Base-by-base conservation (phyloP, 2,113 vertebrate genomes). In the Hippocampus zosterae region DNA sequence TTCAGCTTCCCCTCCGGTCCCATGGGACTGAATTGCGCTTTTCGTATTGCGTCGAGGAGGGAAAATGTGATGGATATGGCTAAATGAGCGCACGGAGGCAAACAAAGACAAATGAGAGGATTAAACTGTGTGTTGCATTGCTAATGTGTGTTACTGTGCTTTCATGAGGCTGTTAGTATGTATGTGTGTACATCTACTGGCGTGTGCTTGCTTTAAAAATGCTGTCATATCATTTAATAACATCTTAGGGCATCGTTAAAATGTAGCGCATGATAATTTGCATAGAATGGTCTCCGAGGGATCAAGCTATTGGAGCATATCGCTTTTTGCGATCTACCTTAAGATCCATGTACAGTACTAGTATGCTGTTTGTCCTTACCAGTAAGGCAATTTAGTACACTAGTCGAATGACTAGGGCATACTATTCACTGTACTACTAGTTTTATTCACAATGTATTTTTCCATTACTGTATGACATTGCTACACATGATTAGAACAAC, bases 191-290 rank as follows among this genome's bases (percentile, higher is more conserved):
- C 16, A 46, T 71, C 50, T 29, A 23, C 44, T 40, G 25, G 12
- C 33, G 42, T 66, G 7, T 56, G 63, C 68, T 59, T 10, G 57
- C 76, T 11, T 48, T 66, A 64, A 76, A 80, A 82, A 75, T 68
- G 74, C 81, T 78, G 81, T 73, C 78, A 65, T 76, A 73, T 78
- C 75, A 78, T 65, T 82, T 84, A n/a, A 7, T 33, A 5, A 46
- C 5, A 37, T 21, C 11, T 18, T 40, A 69, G 42, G 10, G 10
- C 42, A 78, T 79, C 5, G 68, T 84, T 83, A 77, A 80, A 81
- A 80, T 65, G 57, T 60, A 81, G 76, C 52, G 68, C 74, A 71
- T 70, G 64, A 85, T 78, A 78, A 81, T 76, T 85, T 55, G 75
- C 48, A 79, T 64, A 52, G 69, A 75, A 72, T 83, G 72, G 55